Percentiles rank a stretch among this genome's conserved stretches.
Conservation (phyloP, 2,797 vertebrate species). For the Allobates femoralis region DNA sequence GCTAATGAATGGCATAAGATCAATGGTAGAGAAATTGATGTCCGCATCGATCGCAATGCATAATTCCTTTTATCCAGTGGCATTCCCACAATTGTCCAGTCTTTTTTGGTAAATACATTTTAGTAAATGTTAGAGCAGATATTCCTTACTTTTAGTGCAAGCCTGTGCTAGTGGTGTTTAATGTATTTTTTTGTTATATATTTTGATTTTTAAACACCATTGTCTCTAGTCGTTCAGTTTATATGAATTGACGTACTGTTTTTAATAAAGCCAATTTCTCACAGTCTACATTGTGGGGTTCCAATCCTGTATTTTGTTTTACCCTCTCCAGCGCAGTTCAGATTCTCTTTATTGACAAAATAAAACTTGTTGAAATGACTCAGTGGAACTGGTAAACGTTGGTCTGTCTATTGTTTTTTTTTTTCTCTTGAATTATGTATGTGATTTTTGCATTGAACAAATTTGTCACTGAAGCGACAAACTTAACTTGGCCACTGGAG, state of each 20-base stretch:
- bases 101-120: slow-evolving; percentile 86
- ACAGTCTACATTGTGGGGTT: slow-evolving; percentile 73
- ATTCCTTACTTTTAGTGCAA: slow-evolving; percentile 80
- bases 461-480: no score
- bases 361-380: slow-evolving; percentile 47
- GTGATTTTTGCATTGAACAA: neutral
- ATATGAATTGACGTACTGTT: slow-evolving; percentile 87
- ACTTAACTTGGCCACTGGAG: no score
- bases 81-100: slow-evolving; percentile 83
- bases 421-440: neutral
- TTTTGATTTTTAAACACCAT: slow-evolving; percentile 89
- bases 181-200: slow-evolving; percentile 84
- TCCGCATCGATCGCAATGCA: slow-evolving; percentile 94
- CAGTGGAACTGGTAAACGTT: slow-evolving; percentile 25
- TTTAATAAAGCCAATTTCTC: slow-evolving; percentile 84
- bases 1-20: slow-evolving; percentile 99
- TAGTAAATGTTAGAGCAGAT: slow-evolving; percentile 80
- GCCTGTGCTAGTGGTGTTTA: slow-evolving; percentile 84
- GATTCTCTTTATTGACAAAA: slow-evolving; percentile 31
- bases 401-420: neutral
- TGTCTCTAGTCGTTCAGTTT: slow-evolving; percentile 89
- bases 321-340: slow-evolving; percentile 12
- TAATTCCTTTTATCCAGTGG: slow-evolving; percentile 79
- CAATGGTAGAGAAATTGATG: slow-evolving; percentile 96
- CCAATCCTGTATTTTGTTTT: slow-evolving; percentile 58